Conservation (phyloP, 2,888 invertebrate genomes). For the Eupithecia subfuscata region DNA sequence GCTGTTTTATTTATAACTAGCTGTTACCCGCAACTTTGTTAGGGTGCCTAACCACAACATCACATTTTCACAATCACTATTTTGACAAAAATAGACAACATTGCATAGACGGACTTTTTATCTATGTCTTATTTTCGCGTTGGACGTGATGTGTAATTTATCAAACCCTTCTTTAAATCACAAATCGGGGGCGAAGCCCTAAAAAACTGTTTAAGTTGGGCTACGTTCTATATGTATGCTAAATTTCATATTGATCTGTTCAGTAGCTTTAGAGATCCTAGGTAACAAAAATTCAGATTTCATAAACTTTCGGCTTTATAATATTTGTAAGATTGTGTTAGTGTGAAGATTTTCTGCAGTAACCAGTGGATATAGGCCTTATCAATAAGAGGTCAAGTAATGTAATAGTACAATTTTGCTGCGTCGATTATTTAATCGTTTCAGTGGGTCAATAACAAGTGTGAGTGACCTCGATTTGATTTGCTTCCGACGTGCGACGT, state of each 20-base stretch:
- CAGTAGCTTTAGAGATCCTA: background rate
- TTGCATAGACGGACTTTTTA: too few species aligned
- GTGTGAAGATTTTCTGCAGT: background rate
- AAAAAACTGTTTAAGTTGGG: too few species aligned
- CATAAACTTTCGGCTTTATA: background rate
- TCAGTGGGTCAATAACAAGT: slow-evolving; percentile 27
- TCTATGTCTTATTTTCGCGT: too few species aligned
- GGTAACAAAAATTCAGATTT: background rate
- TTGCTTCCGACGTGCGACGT: slow-evolving; percentile 12
- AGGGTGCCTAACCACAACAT: too few species aligned
- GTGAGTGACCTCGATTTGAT: slow-evolving; percentile 24
- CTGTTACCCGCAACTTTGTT: too few species aligned
- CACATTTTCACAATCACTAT: too few species aligned
- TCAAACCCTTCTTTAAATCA: too few species aligned
- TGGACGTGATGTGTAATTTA: too few species aligned
- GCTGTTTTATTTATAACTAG: too few species aligned
- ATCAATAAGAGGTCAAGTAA: background rate
- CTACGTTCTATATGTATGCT: background rate
- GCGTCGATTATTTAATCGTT: slow-evolving; percentile 12
- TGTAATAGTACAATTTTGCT: background rate
- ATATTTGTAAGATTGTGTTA: background rate
- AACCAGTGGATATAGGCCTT: background rate
- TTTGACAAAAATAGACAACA: too few species aligned
- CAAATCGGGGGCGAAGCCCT: too few species aligned
- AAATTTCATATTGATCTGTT: background rate